Conservation (phyloP, 2,113 vertebrate species). For the Hippoglossus stenolepis region DNA sequence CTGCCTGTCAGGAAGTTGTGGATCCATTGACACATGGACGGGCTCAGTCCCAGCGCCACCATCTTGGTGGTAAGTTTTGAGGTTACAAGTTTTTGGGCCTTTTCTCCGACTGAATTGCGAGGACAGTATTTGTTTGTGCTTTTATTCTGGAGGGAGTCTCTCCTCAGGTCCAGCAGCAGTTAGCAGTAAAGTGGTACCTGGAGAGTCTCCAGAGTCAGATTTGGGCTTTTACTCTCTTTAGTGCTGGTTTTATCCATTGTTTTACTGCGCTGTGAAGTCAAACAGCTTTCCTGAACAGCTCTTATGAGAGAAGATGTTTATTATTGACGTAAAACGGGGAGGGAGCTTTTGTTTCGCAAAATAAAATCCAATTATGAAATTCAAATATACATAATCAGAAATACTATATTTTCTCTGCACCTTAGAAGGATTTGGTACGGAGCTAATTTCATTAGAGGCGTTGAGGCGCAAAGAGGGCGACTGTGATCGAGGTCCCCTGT, state of each 20-base stretch:
- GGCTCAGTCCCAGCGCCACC: too few species aligned
- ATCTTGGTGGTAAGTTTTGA: neutral
- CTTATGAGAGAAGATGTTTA: neutral
- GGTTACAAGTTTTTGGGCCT: neutral
- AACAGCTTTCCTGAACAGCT: conserved; percentile 23
- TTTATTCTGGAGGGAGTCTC: conserved; percentile 33
- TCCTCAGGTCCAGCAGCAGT: neutral
- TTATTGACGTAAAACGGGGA: neutral
- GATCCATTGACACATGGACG: too few species aligned
- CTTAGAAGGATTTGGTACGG: neutral
- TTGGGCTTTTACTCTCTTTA: conserved; percentile 26
- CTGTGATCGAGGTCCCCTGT: conserved; percentile 21
- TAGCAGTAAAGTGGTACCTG: conserved; percentile 16
- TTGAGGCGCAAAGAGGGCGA: neutral
- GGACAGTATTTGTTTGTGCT: neutral
- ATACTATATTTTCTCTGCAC: neutral
- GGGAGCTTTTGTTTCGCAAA: neutral
- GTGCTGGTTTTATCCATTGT: conserved; percentile 43
- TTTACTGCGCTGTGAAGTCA: conserved; percentile 59
- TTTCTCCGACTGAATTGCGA: neutral
- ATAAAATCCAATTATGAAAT: neutral
- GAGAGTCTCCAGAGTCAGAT: conserved; percentile 48
- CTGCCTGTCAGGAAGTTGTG: too few species aligned
- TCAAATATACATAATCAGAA: neutral
- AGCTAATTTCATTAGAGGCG: conserved; percentile 5